Evolutionary conservation across 2,113 vertebrate species (phyloP).

Genomic region (Procavia capensis): DNA sequence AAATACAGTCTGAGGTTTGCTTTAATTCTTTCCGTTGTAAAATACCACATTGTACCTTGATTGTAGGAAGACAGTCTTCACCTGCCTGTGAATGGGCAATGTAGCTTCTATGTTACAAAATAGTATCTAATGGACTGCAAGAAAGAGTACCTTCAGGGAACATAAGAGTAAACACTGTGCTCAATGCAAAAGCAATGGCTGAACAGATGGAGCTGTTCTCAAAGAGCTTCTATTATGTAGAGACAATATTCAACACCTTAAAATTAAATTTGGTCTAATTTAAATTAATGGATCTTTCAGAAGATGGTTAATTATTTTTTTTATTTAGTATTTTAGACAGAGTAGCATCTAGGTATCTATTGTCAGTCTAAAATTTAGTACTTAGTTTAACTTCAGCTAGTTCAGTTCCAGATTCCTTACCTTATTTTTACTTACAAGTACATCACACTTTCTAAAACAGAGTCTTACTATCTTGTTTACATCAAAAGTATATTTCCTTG

Average conservation of each 20-base stretch:
- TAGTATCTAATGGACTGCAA: neutral
- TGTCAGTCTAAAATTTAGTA: constrained; percentile 6
- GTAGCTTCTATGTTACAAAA: neutral
- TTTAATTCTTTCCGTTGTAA: neutral
- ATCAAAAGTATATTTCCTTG: neutral
- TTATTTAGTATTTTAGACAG: neutral
- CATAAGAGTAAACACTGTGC: neutral
- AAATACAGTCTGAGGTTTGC: neutral
- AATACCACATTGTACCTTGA: neutral
- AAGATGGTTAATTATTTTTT: constrained; percentile 7
- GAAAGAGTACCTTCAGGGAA: neutral
- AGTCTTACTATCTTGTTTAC: constrained; percentile 26
- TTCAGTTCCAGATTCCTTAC: neutral
- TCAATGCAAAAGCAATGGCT: neutral
- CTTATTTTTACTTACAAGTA: constrained; percentile 28
- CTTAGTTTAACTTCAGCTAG: neutral
- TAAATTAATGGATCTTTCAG: constrained; percentile 28
- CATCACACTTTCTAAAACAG: neutral
- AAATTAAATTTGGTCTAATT: neutral
- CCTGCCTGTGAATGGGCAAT: neutral
- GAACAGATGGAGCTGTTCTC: neutral
- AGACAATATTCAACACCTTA: neutral
- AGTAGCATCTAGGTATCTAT: constrained; percentile 16
- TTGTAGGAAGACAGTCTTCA: neutral
- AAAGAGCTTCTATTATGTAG: neutral